These are phyloP conservation scores for Sebastes matsubarae DNA, from an alignment of 2,797 vertebrate species.

Conservation along the genomic window DNA sequence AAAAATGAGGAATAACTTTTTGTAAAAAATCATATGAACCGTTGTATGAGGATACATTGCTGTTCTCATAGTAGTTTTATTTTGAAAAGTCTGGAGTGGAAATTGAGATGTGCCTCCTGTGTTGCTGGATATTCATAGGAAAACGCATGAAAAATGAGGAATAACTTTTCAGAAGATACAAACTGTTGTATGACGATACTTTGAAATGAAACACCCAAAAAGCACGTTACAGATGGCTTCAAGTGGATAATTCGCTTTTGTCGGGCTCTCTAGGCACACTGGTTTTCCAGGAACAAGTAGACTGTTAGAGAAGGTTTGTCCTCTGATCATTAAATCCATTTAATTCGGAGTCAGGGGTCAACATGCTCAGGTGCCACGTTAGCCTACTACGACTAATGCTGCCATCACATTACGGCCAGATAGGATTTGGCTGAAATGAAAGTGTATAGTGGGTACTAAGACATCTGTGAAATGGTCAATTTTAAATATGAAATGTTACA, in stretches of 20 bases:
- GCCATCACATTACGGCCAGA: not conserved
- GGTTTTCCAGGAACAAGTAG: not conserved
- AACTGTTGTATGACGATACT: no score
- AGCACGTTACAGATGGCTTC: not conserved
- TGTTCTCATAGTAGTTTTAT: no score
- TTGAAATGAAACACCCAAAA: not conserved
- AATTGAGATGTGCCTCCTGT: no score
- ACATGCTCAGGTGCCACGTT: not conserved
- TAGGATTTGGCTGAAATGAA: not conserved
- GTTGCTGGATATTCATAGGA: no score
- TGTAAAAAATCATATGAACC: no score
- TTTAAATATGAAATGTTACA: not conserved
- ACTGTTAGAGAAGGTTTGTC: slow-evolving; percentile 6
- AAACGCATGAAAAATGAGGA: no score
- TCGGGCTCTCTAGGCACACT: not conserved
- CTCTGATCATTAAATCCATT: slow-evolving; percentile 47
- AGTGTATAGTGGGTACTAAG: not conserved
- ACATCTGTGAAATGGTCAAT: not conserved
- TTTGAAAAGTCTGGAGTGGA: no score
- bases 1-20: no score
- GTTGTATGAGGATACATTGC: no score
- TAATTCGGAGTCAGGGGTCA: slow-evolving; percentile 17
- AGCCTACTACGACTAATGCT: not conserved
- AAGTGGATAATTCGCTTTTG: not conserved
- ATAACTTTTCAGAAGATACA: no score